A percentile compares a stretch with the other conserved stretches of the same genome.
phyloP scores from a whole-genome alignment of 2,797 vertebrate species.

The Chelon labrosus region DNA sequence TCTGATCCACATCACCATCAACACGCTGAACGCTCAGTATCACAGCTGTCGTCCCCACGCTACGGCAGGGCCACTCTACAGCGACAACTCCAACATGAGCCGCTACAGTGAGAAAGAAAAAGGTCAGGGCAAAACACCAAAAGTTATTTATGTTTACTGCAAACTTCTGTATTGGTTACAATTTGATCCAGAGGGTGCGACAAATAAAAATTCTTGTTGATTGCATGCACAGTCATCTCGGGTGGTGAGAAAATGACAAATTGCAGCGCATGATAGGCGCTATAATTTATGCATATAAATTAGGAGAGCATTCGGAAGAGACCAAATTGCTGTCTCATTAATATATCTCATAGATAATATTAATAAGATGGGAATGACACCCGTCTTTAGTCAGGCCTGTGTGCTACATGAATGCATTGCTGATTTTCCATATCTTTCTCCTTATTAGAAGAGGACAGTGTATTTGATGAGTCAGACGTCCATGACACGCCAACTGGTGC shows the following conservation, averaged over 20 bases:
- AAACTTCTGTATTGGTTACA: not conserved
- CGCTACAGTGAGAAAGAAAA: constrained; percentile 99
- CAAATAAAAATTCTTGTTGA: not conserved
- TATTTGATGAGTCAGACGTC: constrained; percentile 99
- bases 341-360: not conserved
- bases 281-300: not conserved
- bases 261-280: not conserved
- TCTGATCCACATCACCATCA: constrained; percentile 98
- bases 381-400: not conserved
- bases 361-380: not conserved
- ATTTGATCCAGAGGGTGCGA: not conserved
- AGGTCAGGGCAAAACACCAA: constrained; percentile 80
- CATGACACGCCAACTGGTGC: constrained; percentile 98
- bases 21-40: constrained; percentile 98
- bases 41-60: constrained; percentile 99
- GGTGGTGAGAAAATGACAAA: no score
- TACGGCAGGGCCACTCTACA: constrained; percentile 95
- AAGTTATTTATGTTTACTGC: constrained; percentile 8
- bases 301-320: not conserved
- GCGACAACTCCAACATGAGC: constrained; percentile 98
- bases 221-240: no score
- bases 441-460: constrained; percentile 96
- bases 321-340: not conserved
- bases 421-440: constrained; percentile 32
- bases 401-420: not conserved